A percentile compares a stretch with the other conserved stretches of the same genome.
Conservation (phyloP, 2,888 invertebrate genomes). For the Carabus problematicus region DNA sequence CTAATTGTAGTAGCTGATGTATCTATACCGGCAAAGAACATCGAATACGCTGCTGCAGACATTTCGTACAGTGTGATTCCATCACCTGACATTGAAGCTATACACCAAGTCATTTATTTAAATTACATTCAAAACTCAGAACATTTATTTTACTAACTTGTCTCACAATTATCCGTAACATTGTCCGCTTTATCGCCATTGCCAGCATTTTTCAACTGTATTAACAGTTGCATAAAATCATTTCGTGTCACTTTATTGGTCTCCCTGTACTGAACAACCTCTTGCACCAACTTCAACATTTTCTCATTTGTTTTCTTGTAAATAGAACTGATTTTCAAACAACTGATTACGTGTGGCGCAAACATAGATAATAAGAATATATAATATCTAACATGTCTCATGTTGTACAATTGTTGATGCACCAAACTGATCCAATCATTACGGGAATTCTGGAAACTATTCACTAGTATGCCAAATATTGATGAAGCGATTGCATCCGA, state of each 20-base stretch:
- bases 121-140: too few relatives aligned
- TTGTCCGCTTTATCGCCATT: constrained; percentile 22
- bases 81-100: too few relatives aligned
- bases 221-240: constrained; percentile 54
- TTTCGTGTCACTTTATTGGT: constrained; percentile 50
- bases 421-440: constrained; percentile 6
- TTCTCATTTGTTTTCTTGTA: constrained; percentile 14
- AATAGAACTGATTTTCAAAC: background rate
- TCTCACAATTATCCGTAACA: too few relatives aligned
- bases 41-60: background rate
- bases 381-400: constrained; percentile 4
- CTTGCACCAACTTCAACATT: constrained; percentile 20
- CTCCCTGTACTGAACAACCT: constrained; percentile 48
- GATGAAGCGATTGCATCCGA: constrained; percentile 14
- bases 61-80: too few relatives aligned
- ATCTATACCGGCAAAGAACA: too few relatives aligned
- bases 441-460: constrained; percentile 16
- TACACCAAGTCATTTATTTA: too few relatives aligned
- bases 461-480: constrained; percentile 19
- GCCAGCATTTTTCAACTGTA: constrained; percentile 50
- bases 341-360: background rate
- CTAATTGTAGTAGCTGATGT: too few relatives aligned
- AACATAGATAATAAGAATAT: background rate
- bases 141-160: background rate
- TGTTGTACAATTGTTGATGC: background rate